phyloP scores from a whole-genome alignment of 2,113 vertebrate species.

The Ovibos moschatus region DNA sequence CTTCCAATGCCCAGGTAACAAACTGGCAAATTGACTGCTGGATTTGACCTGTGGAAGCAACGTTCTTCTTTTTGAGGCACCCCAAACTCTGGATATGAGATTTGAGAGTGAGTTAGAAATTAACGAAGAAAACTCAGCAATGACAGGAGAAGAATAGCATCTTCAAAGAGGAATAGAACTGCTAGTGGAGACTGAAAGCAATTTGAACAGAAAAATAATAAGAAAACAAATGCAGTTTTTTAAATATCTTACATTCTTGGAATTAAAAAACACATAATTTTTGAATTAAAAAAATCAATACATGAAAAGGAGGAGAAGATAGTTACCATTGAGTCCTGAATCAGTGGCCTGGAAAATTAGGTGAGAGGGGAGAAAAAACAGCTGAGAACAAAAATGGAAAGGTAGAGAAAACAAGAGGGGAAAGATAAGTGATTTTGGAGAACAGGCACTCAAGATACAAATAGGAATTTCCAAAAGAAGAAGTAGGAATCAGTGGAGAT shows the following conservation, averaged over 20 bases:
- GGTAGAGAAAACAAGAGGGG: not conserved
- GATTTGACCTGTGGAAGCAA: not conserved
- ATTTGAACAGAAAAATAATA: not conserved
- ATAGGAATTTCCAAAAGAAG: not conserved
- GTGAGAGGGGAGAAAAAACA: not conserved
- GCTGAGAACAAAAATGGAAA: not conserved
- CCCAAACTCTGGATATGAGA: not conserved
- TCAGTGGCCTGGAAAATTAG: slow-evolving; percentile 9
- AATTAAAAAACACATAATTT: slow-evolving; percentile 24
- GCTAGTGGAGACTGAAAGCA: not conserved
- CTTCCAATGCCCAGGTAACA: not conserved
- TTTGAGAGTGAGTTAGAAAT: not conserved
- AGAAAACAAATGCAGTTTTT: not conserved
- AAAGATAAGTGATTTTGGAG: not conserved
- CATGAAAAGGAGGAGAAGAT: not conserved
- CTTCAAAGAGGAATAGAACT: not conserved
- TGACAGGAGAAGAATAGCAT: not conserved
- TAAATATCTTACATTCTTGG: not conserved
- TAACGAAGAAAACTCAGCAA: not conserved
- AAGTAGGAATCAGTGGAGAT: not conserved
- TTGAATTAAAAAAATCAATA: not conserved
- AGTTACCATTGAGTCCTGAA: not conserved
- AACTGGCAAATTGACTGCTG: not conserved
- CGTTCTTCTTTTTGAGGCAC: not conserved
- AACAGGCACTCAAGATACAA: not conserved